phyloP scores from a whole-genome alignment of 2,113 vertebrate genomes.

The Tor tambroides region DNA sequence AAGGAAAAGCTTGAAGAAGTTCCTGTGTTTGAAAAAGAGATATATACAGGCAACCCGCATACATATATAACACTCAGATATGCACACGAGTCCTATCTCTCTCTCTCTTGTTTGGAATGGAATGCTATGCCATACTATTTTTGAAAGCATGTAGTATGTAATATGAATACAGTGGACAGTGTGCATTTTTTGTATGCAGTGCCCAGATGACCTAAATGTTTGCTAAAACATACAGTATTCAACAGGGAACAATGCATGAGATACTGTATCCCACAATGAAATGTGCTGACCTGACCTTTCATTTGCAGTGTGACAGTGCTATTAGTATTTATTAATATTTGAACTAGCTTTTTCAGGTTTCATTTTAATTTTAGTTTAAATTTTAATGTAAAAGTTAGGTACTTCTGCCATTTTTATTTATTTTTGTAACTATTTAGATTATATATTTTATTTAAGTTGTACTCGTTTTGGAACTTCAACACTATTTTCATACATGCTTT shows the following conservation, averaged over 20 bases:
- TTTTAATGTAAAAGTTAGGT: neutral
- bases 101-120: constrained; percentile 21
- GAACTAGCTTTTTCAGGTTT: neutral
- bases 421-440: neutral
- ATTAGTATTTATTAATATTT: too few relatives aligned
- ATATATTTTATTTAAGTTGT: neutral
- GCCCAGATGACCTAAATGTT: neutral
- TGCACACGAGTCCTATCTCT: neutral
- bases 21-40: constrained; percentile 23
- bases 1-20: constrained; percentile 18
- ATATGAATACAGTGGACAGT: neutral
- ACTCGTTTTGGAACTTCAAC: neutral
- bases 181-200: neutral
- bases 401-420: neutral
- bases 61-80: neutral
- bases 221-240: neutral
- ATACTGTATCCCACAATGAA: neutral
- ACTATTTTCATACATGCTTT: too few relatives aligned
- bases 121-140: neutral
- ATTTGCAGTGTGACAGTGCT: neutral
- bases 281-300: neutral
- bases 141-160: neutral
- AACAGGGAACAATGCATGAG: neutral
- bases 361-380: neutral
- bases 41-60: constrained; percentile 5